These are phyloP conservation scores for Tragelaphus imberbis DNA, from an alignment of 2,113 vertebrate genomes.

Conservation along the genomic window DNA sequence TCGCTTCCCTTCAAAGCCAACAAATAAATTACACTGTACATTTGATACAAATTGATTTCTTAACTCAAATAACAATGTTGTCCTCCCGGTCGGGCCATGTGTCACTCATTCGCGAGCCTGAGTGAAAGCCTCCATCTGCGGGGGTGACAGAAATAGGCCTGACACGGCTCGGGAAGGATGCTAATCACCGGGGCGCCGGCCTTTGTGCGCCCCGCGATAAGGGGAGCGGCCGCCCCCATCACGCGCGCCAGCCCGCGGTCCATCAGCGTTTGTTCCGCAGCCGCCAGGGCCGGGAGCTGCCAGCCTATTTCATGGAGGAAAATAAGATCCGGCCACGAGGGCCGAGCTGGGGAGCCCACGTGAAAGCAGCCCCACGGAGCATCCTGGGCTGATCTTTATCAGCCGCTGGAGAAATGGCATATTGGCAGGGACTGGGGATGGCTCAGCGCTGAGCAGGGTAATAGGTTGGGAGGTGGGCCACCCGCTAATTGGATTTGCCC, in stretches of 20 bases:
- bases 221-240: constrained; percentile 93
- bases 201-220: constrained; percentile 99
- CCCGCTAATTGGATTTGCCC: constrained; percentile 98
- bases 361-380: constrained; percentile 89
- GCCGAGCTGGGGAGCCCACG: constrained; percentile 83
- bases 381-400: constrained; percentile 96
- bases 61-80: constrained; percentile 99
- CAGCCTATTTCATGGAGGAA: constrained; percentile 85
- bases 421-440: constrained; percentile 93
- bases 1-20: constrained; percentile 99
- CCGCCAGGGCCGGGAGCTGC: constrained; percentile 82
- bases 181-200: constrained; percentile 93
- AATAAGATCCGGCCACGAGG: constrained; percentile 80
- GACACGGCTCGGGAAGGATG: constrained; percentile 91
- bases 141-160: constrained; percentile 94
- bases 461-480: constrained; percentile 94
- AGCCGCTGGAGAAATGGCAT: constrained; percentile 93
- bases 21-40: constrained; percentile 99
- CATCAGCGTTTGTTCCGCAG: constrained; percentile 86
- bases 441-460: constrained; percentile 95
- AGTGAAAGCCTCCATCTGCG: constrained; percentile 99
- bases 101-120: constrained; percentile 96
- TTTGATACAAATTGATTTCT: constrained; percentile 99
- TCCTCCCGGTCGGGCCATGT: constrained; percentile 97
- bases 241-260: constrained; percentile 71